Conservation (phyloP, 2,113 vertebrate genomes). For the Siphamia tubifer region DNA sequence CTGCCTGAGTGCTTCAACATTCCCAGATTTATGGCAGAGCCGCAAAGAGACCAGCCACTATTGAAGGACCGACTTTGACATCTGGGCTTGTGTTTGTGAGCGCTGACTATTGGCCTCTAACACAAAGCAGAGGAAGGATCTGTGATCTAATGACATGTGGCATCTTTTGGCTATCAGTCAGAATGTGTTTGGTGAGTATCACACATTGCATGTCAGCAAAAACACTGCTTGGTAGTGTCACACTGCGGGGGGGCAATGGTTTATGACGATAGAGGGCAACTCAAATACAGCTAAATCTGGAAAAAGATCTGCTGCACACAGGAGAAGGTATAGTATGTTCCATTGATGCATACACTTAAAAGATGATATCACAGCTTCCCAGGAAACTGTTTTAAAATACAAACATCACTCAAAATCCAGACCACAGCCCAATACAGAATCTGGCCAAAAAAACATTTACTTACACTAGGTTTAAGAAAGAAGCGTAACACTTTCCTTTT, state of each 20-base stretch:
- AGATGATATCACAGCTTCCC: background rate
- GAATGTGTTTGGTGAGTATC: background rate
- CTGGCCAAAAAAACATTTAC: background rate
- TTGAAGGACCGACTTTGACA: slow-evolving; percentile 6
- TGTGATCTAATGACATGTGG: background rate
- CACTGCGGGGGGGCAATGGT: background rate
- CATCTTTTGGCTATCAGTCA: background rate
- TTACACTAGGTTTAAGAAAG: background rate
- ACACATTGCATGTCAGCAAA: background rate
- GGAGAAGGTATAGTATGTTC: too few relatives aligned
- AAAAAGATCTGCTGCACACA: background rate
- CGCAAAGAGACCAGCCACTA: background rate
- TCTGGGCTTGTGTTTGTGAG: slow-evolving; percentile 14
- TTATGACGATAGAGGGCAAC: background rate
- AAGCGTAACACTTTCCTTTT: too few relatives aligned
- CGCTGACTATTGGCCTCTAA: background rate
- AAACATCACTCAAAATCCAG: background rate
- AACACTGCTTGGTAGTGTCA: background rate
- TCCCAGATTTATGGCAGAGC: background rate
- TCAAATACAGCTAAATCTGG: background rate
- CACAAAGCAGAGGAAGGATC: background rate
- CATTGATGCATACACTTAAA: too few relatives aligned
- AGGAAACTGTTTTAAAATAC: background rate
- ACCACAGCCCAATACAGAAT: background rate
- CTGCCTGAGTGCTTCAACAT: slow-evolving; percentile 3